These are phyloP conservation scores for Cisticola juncidis DNA, from an alignment of 2,113 vertebrate species.

Conservation along the genomic window DNA sequence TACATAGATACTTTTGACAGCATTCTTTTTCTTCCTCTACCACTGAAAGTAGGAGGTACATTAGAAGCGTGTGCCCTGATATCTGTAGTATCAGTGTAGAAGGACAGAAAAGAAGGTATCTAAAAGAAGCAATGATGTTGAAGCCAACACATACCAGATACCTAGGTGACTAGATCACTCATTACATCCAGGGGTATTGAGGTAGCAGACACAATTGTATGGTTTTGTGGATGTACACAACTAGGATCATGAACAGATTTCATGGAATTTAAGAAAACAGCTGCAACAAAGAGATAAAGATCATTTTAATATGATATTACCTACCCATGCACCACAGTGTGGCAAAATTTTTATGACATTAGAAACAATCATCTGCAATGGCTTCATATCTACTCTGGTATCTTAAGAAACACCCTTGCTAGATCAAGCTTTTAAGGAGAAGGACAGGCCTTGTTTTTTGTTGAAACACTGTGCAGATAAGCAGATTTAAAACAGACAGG, in stretches of 20 bases:
- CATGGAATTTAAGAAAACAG: conserved; percentile 35
- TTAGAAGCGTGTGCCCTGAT: not conserved
- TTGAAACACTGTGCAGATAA: not conserved
- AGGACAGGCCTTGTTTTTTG: not conserved
- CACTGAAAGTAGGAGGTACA: not conserved
- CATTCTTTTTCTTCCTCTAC: not conserved
- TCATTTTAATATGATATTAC: conserved; percentile 46
- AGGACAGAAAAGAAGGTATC: not conserved
- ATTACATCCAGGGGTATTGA: not conserved
- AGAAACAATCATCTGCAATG: too few species aligned
- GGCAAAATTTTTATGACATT: conserved; percentile 36
- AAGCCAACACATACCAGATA: not conserved
- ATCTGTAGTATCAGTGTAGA: not conserved
- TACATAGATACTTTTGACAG: not conserved
- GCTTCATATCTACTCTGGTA: not conserved
- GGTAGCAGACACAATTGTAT: not conserved
- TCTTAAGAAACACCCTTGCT: not conserved
- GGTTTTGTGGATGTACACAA: not conserved
- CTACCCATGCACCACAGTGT: not conserved
- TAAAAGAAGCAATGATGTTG: fast-evolving
- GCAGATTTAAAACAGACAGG: not conserved
- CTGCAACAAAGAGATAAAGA: conserved; percentile 56
- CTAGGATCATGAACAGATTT: conserved; percentile 15
- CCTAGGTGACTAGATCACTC: not conserved
- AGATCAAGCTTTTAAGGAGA: not conserved